These are phyloP conservation scores for Julus scanicus DNA, from an alignment of 2,888 invertebrate genomes.

Conservation along the genomic window DNA sequence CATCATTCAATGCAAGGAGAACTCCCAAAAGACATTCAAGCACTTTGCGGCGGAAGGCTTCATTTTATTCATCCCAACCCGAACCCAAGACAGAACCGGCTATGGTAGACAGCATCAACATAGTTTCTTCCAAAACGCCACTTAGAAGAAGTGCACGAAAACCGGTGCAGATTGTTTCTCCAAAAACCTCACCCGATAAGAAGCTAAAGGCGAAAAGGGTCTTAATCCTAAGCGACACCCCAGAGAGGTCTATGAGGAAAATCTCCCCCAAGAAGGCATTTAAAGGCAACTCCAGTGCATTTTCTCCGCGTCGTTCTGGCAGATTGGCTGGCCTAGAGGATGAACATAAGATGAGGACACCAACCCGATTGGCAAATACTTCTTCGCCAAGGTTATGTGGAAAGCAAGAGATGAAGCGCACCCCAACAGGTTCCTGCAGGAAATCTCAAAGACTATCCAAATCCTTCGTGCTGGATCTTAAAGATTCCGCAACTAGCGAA, in stretches of 20 bases:
- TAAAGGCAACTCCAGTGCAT: not conserved
- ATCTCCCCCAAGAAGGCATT: not conserved
- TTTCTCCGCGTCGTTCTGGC: not conserved
- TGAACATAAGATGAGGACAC: not conserved
- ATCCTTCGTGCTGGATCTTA: not conserved
- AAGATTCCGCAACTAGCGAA: not conserved
- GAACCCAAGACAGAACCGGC: not conserved
- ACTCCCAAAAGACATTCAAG: not conserved
- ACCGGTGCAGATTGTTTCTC: not conserved
- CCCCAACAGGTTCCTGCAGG: not conserved
- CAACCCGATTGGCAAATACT: not conserved
- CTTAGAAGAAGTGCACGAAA: slow-evolving; percentile 11
- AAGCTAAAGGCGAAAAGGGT: slow-evolving; percentile 15
- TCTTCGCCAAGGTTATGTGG: not conserved
- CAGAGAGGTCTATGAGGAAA: not conserved
- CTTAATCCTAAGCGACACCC: not conserved
- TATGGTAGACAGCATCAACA: not conserved
- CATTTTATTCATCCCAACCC: not conserved
- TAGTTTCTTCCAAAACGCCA: not conserved
- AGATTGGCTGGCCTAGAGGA: not conserved
- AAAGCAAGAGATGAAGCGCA: not conserved
- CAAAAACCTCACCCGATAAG: not conserved
- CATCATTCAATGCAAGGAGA: not conserved
- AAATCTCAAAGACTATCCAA: slow-evolving; percentile 16
- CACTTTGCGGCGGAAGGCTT: not conserved